Base-by-base conservation (phyloP, 2,888 invertebrate species). In the Phania funesta region DNA sequence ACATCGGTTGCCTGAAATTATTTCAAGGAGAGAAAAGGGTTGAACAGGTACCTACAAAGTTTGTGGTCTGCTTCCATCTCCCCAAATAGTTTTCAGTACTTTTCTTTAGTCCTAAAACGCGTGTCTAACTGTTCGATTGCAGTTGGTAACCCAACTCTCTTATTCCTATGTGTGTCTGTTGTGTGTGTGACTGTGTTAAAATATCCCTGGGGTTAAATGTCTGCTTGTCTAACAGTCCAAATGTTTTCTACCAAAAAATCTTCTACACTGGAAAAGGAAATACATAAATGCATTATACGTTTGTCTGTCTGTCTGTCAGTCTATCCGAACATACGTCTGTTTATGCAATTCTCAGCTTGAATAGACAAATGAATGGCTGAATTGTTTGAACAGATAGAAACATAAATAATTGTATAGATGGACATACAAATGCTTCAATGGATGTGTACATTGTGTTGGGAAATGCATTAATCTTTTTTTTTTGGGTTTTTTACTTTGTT, bases 121-220 rank as follows among this genome's bases (percentile, higher is more conserved):
- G 11, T 38, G 4, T 38, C 13, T 38, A 38, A 38, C 16, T 41
- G 22, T 38, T 50, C 24, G 29, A 52, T 18, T 41, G 41, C 29
- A 48, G 26, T 62, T 16, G 48, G 24, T 18, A 32, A 52, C 22
- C 5, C 20, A 22, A 35, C 35, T 48, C 24, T 13, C 7, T 9
- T 29, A n/a, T 29, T 18, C 11, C 18, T 18, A 6, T 16, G 2
- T 16, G 16, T 32, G 67, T n/a, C 0, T 48, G 32, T 1, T 58
- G 58, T 29, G 4, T 48, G 13, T 48, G n/a, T 44, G 11, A 35
- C 8, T 60, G 26, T 60, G 11, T 54, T 62, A 46, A 41, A 70
- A 22, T 38, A 60, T 71, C 65, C 54, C 73, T 32, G 46, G 80
- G 75, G 80, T 76, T 76, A 80, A 76, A 76, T 76, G 80, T 80